These are phyloP conservation scores for Zoanthus sociatus DNA, from an alignment of 92 coral and sea anemone genomes.

Conservation along the genomic window DNA sequence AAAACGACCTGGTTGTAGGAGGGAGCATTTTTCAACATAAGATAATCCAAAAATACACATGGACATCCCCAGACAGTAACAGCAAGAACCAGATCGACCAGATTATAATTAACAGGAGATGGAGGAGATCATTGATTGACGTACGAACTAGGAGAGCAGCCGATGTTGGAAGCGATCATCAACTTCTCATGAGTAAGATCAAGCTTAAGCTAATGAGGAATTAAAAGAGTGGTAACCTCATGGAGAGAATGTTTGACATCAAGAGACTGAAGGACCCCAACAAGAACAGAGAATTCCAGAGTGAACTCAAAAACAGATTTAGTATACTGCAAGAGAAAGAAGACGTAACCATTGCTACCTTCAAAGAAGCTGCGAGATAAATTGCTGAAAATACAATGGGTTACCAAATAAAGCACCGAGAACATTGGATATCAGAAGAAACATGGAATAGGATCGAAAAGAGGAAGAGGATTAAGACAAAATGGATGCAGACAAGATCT, in stretches of 20 bases:
- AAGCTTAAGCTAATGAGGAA: neutral
- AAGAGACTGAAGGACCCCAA: neutral
- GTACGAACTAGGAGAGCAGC: neutral
- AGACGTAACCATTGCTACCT: neutral
- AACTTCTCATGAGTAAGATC: no score
- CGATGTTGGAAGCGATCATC: neutral
- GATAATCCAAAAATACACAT: neutral
- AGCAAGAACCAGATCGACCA: neutral
- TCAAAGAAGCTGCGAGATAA: neutral
- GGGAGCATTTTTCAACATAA: neutral
- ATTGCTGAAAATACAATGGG: neutral
- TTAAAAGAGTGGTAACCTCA: neutral
- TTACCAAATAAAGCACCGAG: neutral
- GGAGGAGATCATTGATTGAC: no score
- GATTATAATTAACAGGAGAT: neutral
- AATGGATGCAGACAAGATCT: constrained; percentile 21
- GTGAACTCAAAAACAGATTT: neutral
- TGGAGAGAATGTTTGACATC: neutral
- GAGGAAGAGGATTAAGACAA: neutral
- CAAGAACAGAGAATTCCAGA: neutral
- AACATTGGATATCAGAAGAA: neutral
- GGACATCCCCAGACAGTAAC: neutral
- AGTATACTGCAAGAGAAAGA: neutral
- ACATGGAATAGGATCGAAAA: neutral
- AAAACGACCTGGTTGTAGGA: neutral